Base-by-base conservation (phyloP, 2,113 vertebrate genomes). In the Mastomys coucha region DNA sequence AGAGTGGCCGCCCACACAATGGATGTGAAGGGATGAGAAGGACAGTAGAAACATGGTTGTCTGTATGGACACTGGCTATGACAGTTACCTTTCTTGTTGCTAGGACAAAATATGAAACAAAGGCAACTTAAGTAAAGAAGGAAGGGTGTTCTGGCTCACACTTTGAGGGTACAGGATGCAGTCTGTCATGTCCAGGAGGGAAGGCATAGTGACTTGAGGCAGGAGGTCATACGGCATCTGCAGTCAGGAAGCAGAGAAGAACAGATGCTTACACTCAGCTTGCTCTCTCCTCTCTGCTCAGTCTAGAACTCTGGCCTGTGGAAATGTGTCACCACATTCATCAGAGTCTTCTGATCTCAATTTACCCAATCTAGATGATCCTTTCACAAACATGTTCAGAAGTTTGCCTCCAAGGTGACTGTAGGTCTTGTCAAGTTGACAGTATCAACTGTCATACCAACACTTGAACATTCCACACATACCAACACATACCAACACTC, bases 1-100 rank as follows among this genome's bases (percentile, higher is more conserved):
- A 65, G 86, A 69, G 45, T 56, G 88, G 93, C 69, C 20, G 9
- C 39, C 39, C 20, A 17, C 67, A 65, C 31, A 86, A 17, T 10
- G 39, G 1, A 19, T 0, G 0, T 2, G 39, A 94, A 33, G 20
- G 60, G 63, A 5, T 0, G 1, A 60, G 42, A 3, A 28, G 67
- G 77, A n/a, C 53, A 7, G 2, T 3, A 10, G 67, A 33, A 39
- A 17, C 11, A 8, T 0, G 11, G 42, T 75, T 82, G 82, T 19
- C n/a, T 24, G 42, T 60, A 56, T 6, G 26, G 82, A 63, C 69
- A 20, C 42, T 82, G 45, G 8, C 1, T 53, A 39, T n/a, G n/a
- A 72, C 53, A 39, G 39, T 72, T 26, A 26, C 22, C 51, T 5
- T 53, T 39, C 67, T 70, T 51, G 49, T 39, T 56, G 22, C 33